Percentiles rank a stretch among this genome's conserved stretches.
These are phyloP conservation scores for Zaprionus camerounensis DNA, from an alignment of 1,140 invertebrate species.

Conservation along the genomic window DNA sequence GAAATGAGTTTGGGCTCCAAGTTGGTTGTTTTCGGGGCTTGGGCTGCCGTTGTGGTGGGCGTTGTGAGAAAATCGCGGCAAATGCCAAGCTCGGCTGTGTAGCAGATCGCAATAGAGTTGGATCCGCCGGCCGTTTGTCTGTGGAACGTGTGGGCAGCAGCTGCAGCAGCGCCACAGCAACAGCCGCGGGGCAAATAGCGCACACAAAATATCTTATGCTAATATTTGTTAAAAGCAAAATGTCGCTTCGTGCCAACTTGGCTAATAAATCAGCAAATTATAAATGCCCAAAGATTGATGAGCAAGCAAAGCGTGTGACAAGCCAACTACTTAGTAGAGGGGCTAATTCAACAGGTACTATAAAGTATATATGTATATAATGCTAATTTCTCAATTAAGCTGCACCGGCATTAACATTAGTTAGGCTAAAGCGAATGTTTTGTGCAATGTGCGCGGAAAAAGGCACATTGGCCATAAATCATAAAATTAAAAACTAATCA, in stretches of 20 bases:
- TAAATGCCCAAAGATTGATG: constrained; percentile 75
- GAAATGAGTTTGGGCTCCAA: constrained; percentile 57
- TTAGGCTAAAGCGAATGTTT: constrained; percentile 69
- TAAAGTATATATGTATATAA: constrained; percentile 25
- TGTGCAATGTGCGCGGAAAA: constrained; percentile 57
- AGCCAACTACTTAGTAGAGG: constrained; percentile 35
- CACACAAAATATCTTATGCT: constrained; percentile 69
- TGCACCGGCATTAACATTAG: constrained; percentile 46
- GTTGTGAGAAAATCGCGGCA: constrained; percentile 74
- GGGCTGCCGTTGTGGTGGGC: constrained; percentile 50
- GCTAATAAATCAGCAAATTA: constrained; percentile 76
- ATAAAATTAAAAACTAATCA: constrained; percentile 82
- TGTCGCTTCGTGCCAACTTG: constrained; percentile 74
- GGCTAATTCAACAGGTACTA: constrained; percentile 3
- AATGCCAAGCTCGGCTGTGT: constrained; percentile 52
- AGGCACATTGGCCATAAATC: constrained; percentile 63
- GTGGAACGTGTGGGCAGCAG: constrained; percentile 53
- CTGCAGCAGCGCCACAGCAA: constrained; percentile 41
- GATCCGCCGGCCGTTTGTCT: constrained; percentile 15
- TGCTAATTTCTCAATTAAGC: constrained; percentile 80
- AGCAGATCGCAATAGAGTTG: not conserved
- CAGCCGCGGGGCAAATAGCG: constrained; percentile 25
- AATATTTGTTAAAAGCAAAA: constrained; percentile 80
- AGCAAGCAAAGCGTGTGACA: constrained; percentile 54
- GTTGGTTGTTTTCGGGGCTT: constrained; percentile 39